Percentiles rank a stretch among this genome's conserved stretches.
Evolutionary conservation across 2,888 invertebrate genomes (phyloP).

Genomic region (Pseudanteris insignis): DNA sequence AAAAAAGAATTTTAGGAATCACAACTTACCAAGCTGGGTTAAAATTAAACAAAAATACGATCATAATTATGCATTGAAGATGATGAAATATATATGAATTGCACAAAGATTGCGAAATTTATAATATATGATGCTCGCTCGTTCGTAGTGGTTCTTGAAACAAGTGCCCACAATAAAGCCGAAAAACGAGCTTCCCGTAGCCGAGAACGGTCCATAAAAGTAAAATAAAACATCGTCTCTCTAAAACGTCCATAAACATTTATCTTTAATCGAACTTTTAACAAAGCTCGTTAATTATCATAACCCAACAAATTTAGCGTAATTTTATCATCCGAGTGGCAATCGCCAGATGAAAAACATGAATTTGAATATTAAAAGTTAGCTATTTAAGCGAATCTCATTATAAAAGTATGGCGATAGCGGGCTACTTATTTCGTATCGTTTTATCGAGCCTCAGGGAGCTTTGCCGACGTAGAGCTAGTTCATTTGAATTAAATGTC

Average conservation of each 20-base stretch:
- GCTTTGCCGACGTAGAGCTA: conserved; percentile 16
- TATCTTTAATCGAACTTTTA: conserved; percentile 31
- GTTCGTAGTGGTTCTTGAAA: no score
- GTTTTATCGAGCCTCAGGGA: conserved; percentile 35
- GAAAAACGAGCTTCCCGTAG: no score
- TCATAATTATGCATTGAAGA: no score
- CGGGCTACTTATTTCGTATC: conserved; percentile 33
- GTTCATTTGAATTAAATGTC: conserved; percentile 41
- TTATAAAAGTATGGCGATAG: conserved; percentile 27
- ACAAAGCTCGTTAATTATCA: conserved; percentile 32
- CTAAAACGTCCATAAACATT: conserved; percentile 21
- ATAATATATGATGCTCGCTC: no score
- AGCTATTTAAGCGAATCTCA: conserved; percentile 19
- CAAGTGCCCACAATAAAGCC: no score
- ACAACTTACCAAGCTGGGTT: no score
- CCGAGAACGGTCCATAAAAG: no score
- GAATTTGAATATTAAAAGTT: conserved; percentile 36
- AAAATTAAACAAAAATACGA: no score
- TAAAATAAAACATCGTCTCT: conserved; percentile 18
- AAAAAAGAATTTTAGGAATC: no score
- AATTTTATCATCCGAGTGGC: conserved; percentile 16
- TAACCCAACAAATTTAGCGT: conserved; percentile 23
- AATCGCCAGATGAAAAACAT: conserved; percentile 26
- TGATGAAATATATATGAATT: no score
- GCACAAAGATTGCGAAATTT: no score